These are phyloP conservation scores for Nemapogon koenigi DNA, from an alignment of 2,888 invertebrate species.

Conservation along the genomic window DNA sequence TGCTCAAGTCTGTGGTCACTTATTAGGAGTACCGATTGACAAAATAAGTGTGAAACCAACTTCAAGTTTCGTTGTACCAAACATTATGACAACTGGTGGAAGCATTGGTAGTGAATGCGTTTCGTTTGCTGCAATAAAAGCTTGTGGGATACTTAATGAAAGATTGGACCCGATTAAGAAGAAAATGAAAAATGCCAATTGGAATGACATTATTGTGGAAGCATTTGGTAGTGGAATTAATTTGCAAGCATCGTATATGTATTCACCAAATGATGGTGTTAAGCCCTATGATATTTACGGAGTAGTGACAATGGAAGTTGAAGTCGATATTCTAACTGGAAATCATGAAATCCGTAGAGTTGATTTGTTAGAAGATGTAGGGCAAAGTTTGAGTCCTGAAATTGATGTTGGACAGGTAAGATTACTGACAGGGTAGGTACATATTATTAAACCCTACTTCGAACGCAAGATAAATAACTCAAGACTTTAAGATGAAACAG, in stretches of 20 bases:
- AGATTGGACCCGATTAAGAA: conserved; percentile 67
- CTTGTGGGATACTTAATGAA: conserved; percentile 68
- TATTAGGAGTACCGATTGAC: conserved; percentile 71
- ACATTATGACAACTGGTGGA: conserved; percentile 68
- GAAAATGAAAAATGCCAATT: conserved; percentile 54
- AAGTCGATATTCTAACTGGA: conserved; percentile 81
- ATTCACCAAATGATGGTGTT: conserved; percentile 47
- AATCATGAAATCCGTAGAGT: conserved; percentile 72
- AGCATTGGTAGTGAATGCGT: conserved; percentile 72
- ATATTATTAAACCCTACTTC: too few relatives aligned
- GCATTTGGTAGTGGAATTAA: conserved; percentile 61
- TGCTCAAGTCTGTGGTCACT: conserved; percentile 77
- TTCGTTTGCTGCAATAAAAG: conserved; percentile 62
- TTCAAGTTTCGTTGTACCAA: conserved; percentile 67
- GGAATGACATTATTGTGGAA: conserved; percentile 63
- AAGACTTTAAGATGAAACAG: too few relatives aligned
- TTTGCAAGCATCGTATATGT: conserved; percentile 69
- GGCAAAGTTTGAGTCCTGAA: conserved; percentile 73
- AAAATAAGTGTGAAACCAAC: conserved; percentile 70
- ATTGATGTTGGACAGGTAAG: conserved; percentile 75
- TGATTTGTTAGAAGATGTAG: conserved; percentile 77
- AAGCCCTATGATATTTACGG: conserved; percentile 70
- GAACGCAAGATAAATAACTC: too few relatives aligned
- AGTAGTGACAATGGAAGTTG: conserved; percentile 71
- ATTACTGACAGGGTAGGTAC: too few relatives aligned